Evolutionary conservation across 2,888 invertebrate species (phyloP).

Genomic region (Notocelia uddmanniana): DNA sequence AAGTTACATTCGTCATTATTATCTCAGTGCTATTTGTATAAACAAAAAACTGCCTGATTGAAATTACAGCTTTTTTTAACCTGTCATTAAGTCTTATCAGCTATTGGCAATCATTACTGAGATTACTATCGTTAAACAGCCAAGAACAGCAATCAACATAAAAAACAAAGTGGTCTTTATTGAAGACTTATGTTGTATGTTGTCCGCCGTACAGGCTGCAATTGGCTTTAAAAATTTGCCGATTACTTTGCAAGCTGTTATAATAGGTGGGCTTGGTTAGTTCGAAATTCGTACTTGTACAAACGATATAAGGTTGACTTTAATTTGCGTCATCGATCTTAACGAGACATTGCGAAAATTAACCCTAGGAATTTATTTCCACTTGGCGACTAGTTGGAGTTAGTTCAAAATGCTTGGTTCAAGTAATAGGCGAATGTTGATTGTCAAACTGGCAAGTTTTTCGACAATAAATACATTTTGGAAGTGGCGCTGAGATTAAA

Average conservation of each 20-base stretch:
- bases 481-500: no score
- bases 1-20: slow-evolving; percentile 1
- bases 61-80: slow-evolving; percentile 36
- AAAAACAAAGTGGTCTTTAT: slow-evolving; percentile 20
- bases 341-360: slow-evolving; percentile 21
- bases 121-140: slow-evolving; percentile 49
- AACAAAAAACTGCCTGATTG: slow-evolving; percentile 33
- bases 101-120: slow-evolving; percentile 48
- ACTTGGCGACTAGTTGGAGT: slow-evolving; percentile 29
- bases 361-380: slow-evolving; percentile 23
- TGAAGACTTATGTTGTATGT: slow-evolving; percentile 9
- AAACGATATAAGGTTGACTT: slow-evolving; percentile 4
- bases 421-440: slow-evolving; percentile 13
- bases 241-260: slow-evolving; percentile 17
- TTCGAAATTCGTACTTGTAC: neutral
- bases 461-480: no score
- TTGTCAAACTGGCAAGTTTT: no score
- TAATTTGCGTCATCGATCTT: neutral
- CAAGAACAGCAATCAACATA: slow-evolving; percentile 2
- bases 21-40: neutral
- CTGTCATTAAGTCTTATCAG: slow-evolving; percentile 42
- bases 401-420: slow-evolving; percentile 13
- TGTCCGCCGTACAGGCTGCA: neutral
- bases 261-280: neutral
- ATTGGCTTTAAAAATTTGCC: slow-evolving; percentile 37